Evolutionary conservation across 1,140 invertebrate genomes (phyloP).

Genomic region (Palaemon carinicauda): DNA sequence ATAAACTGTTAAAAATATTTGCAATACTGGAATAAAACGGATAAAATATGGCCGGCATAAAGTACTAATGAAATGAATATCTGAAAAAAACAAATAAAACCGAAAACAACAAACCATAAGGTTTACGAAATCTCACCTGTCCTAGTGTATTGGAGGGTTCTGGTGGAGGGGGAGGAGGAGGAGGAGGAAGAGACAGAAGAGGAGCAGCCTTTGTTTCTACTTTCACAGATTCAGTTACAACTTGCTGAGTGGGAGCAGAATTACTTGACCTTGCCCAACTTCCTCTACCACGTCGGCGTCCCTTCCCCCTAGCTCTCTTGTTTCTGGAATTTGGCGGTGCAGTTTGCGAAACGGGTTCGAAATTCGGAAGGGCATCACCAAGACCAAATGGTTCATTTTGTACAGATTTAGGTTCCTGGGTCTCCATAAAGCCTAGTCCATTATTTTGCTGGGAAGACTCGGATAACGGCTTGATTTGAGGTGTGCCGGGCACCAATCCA

Average conservation of each 20-base stretch:
- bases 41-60: too few relatives aligned
- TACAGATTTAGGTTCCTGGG: too few relatives aligned
- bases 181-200: not conserved
- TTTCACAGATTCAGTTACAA: not conserved
- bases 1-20: too few relatives aligned
- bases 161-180: not conserved
- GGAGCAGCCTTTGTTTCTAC: not conserved
- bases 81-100: not conserved
- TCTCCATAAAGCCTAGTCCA: too few relatives aligned
- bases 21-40: too few relatives aligned
- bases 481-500: too few relatives aligned
- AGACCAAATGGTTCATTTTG: too few relatives aligned
- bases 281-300: not conserved
- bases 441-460: too few relatives aligned
- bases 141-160: not conserved
- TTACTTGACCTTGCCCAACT: not conserved
- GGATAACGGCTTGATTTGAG: too few relatives aligned
- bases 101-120: not conserved
- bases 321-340: not conserved
- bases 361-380: too few relatives aligned
- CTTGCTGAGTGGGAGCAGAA: not conserved
- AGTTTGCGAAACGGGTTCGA: not conserved
- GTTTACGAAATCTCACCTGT: conserved; percentile 5
- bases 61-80: too few relatives aligned
- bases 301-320: not conserved